phyloP scores from a whole-genome alignment of 2,797 vertebrate genomes.

The Cossypha dichroa region DNA sequence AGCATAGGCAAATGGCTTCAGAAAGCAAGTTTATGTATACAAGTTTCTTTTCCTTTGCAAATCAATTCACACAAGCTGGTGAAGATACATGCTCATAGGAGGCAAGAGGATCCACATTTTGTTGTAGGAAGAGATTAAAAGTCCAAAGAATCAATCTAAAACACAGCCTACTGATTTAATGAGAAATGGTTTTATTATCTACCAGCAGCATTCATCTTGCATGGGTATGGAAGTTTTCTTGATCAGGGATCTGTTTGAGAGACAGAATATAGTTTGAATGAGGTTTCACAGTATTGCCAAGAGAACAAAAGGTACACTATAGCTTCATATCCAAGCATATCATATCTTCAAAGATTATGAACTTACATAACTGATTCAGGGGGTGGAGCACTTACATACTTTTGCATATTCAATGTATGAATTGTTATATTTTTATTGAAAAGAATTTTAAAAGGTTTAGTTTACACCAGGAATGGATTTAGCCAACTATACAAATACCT shows the following conservation, averaged over 20 bases:
- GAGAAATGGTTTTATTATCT: neutral
- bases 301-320: neutral
- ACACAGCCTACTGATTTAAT: neutral
- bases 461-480: neutral
- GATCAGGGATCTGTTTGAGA: neutral
- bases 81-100: neutral
- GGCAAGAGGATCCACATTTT: neutral
- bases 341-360: neutral
- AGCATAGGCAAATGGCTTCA: neutral
- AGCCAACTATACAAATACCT: neutral
- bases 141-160: neutral
- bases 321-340: neutral
- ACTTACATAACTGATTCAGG: neutral
- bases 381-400: fast-evolving
- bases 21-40: neutral
- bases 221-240: neutral
- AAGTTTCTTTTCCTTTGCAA: neutral
- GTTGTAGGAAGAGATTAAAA: neutral
- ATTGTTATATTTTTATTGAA: neutral
- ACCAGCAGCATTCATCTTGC: neutral
- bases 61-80: neutral
- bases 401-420: neutral
- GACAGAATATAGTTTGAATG: neutral
- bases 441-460: neutral
- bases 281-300: neutral